phyloP scores from a whole-genome alignment of 2,888 invertebrate species.

The Himalopsyche tibetana region DNA sequence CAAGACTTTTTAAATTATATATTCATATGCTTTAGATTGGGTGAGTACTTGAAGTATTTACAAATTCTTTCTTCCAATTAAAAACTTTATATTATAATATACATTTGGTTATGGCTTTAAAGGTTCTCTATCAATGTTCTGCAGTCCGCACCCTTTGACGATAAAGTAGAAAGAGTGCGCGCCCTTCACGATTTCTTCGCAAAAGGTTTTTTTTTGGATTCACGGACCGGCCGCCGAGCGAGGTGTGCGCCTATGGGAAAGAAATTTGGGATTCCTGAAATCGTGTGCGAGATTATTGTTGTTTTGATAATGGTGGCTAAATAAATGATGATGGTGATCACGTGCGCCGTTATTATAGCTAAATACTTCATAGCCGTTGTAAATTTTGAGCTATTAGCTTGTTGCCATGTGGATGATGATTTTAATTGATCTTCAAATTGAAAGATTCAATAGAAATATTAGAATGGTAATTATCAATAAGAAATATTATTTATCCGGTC shows the following conservation, averaged over 20 bases:
- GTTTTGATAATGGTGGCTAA: slow-evolving; percentile 1
- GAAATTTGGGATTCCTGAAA: slow-evolving; percentile 34
- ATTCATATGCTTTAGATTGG: no score
- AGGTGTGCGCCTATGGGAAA: slow-evolving; percentile 12
- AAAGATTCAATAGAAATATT: no score
- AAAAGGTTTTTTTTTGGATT: slow-evolving; percentile 29
- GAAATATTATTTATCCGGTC: no score
- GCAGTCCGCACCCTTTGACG: slow-evolving; percentile 1
- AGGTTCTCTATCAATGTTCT: neutral
- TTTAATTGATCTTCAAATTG: no score
- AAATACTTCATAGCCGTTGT: neutral
- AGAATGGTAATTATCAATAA: no score
- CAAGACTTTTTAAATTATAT: no score
- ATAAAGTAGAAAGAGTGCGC: slow-evolving; percentile 8
- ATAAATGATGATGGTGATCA: slow-evolving; percentile 20
- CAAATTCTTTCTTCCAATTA: no score
- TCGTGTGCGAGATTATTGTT: slow-evolving; percentile 34
- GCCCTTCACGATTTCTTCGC: slow-evolving; percentile 17
- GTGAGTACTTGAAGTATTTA: no score
- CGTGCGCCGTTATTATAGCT: neutral
- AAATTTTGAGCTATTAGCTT: no score
- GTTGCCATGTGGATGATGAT: no score
- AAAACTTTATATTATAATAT: no score
- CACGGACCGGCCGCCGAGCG: neutral
- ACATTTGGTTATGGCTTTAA: neutral